A percentile compares a stretch with the other conserved stretches of the same genome.
These are phyloP conservation scores for Atherinomorus stipes DNA, from an alignment of 2,113 vertebrate species.

Conservation along the genomic window DNA sequence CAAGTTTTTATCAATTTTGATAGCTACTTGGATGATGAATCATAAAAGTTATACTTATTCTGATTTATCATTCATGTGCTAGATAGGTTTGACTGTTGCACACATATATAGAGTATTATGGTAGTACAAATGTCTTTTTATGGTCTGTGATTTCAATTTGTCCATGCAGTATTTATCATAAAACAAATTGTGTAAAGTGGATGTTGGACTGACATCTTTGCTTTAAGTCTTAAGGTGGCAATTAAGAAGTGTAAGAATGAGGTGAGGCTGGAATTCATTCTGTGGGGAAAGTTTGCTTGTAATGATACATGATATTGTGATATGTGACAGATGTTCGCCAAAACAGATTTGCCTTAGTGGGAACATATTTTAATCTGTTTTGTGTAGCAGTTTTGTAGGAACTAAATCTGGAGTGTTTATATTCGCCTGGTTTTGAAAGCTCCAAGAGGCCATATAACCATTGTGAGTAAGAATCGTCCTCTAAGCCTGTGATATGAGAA, in stretches of 20 bases:
- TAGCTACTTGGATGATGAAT: slow-evolving; percentile 11
- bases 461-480: slow-evolving; percentile 35
- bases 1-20: not conserved
- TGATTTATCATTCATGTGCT: slow-evolving; percentile 35
- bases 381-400: slow-evolving; percentile 8
- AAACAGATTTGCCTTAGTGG: not conserved
- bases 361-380: slow-evolving; percentile 15
- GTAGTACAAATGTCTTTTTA: slow-evolving; percentile 36
- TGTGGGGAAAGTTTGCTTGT: slow-evolving; percentile 1
- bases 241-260: slow-evolving; percentile 18
- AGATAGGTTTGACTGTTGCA: slow-evolving; percentile 31
- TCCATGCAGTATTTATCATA: slow-evolving; percentile 58
- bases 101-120: slow-evolving; percentile 47
- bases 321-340: slow-evolving; percentile 2
- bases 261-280: slow-evolving; percentile 31
- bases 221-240: not conserved
- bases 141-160: slow-evolving; percentile 48
- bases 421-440: slow-evolving; percentile 38
- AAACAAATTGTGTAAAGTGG: slow-evolving; percentile 43
- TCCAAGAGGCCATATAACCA: slow-evolving; percentile 31
- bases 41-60: slow-evolving; percentile 34
- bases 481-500: slow-evolving; percentile 33
- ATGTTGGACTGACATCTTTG: slow-evolving; percentile 33
- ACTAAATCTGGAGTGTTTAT: slow-evolving; percentile 22
- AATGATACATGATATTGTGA: not conserved